Conservation (phyloP, 1,140 invertebrate species). For the Drosophila lini region DNA sequence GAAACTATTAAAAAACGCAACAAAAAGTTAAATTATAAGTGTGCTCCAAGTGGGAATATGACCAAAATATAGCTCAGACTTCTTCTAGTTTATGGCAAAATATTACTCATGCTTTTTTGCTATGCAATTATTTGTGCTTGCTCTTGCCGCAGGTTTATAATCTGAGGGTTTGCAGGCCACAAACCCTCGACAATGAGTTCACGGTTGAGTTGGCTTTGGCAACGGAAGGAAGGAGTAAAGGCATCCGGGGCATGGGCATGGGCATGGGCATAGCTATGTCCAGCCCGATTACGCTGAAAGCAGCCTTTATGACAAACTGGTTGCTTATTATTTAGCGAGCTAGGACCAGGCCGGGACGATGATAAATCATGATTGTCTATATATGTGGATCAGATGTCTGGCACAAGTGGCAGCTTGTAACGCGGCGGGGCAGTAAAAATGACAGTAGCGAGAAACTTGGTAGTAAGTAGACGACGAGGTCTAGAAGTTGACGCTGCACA, state of each 20-base stretch:
- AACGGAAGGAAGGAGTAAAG: slow-evolving; percentile 27
- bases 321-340: slow-evolving; percentile 68
- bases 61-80: not conserved
- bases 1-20: not conserved
- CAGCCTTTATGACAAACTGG: slow-evolving; percentile 75
- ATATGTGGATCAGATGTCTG: slow-evolving; percentile 56
- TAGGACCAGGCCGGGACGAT: slow-evolving; percentile 29
- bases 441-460: slow-evolving; percentile 49
- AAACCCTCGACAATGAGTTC: slow-evolving; percentile 70
- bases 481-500: slow-evolving; percentile 70
- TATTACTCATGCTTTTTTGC: slow-evolving; percentile 1
- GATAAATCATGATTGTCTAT: slow-evolving; percentile 60
- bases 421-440: slow-evolving; percentile 65
- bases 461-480: slow-evolving; percentile 23
- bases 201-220: slow-evolving; percentile 54
- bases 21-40: not conserved
- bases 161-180: slow-evolving; percentile 73
- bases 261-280: slow-evolving; percentile 43
- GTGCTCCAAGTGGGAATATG: not conserved
- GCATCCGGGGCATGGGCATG: slow-evolving; percentile 9
- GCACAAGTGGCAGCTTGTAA: slow-evolving; percentile 73
- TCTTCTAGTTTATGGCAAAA: slow-evolving; percentile 2
- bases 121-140: slow-evolving; percentile 11
- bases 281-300: slow-evolving; percentile 41
- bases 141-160: slow-evolving; percentile 42